Conservation (phyloP, 2,113 vertebrate species). For the Nycticorax nycticorax region DNA sequence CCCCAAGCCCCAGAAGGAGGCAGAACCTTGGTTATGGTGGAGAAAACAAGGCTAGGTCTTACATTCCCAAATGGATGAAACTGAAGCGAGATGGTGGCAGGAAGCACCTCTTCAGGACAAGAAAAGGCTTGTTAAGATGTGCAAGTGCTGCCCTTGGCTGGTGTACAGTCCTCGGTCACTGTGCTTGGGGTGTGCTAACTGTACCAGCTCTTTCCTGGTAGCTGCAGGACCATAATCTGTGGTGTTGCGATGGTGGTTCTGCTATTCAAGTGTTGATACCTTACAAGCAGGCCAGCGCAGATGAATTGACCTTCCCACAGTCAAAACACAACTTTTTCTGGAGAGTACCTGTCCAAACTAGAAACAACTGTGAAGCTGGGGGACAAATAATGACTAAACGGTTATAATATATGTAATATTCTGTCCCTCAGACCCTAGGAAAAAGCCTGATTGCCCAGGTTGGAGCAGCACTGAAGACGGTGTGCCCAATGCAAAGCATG, state of each 20-base stretch:
- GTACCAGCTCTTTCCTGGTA: background rate
- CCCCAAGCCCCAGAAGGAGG: background rate
- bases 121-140: background rate
- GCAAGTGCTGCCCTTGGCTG: background rate
- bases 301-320: background rate
- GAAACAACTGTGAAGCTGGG: background rate
- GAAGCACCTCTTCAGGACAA: background rate
- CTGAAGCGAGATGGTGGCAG: accelerated
- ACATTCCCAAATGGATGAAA: background rate
- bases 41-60: background rate
- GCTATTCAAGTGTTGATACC: background rate
- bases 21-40: background rate
- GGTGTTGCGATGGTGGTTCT: background rate
- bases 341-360: background rate
- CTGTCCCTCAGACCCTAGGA: background rate
- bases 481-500: background rate
- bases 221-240: accelerated
- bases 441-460: background rate
- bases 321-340: background rate
- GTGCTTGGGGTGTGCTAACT: background rate
- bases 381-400: background rate
- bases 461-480: background rate
- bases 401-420: background rate
- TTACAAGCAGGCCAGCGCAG: background rate
- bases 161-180: background rate